phyloP scores from a whole-genome alignment of 2,797 vertebrate genomes.

The Schizopygopsis malacanthus region DNA sequence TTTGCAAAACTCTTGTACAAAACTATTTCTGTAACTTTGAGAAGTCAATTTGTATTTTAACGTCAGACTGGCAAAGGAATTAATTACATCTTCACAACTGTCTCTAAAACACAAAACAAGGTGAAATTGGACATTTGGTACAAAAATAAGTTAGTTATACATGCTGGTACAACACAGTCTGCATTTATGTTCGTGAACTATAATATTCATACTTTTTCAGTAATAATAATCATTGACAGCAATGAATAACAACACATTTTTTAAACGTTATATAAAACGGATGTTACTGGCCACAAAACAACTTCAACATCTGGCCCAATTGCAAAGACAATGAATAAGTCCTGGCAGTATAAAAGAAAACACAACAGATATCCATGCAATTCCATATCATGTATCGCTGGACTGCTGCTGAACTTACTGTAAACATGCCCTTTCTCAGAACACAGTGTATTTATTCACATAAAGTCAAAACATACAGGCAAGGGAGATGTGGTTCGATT shows the following conservation, averaged over 20 bases:
- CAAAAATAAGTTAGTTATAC: constrained; percentile 40
- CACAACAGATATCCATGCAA: constrained; percentile 34
- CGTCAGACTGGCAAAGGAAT: neutral
- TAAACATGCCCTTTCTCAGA: constrained; percentile 26
- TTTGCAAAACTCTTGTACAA: constrained; percentile 39
- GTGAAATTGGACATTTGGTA: constrained; percentile 19
- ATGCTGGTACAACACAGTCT: constrained; percentile 18
- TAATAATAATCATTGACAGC: constrained; percentile 11
- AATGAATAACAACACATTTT: neutral
- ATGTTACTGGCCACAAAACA: constrained; percentile 16
- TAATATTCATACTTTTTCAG: constrained; percentile 13
- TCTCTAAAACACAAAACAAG: constrained; percentile 32
- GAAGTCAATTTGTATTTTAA: neutral
- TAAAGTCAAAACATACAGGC: constrained; percentile 16
- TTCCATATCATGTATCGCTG: neutral
- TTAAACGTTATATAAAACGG: constrained; percentile 9
- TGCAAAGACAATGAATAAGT: constrained; percentile 5
- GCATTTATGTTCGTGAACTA: constrained; percentile 22
- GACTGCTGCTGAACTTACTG: constrained; percentile 32
- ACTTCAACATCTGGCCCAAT: neutral
- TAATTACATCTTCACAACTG: neutral
- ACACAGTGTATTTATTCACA: constrained; percentile 6
- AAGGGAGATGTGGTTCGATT: constrained; percentile 20
- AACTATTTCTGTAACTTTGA: constrained; percentile 34
- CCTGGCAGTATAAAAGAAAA: constrained; percentile 18